Evolutionary conservation across 2,888 invertebrate species (phyloP).

Genomic region (Acrocyrtus sp.): DNA sequence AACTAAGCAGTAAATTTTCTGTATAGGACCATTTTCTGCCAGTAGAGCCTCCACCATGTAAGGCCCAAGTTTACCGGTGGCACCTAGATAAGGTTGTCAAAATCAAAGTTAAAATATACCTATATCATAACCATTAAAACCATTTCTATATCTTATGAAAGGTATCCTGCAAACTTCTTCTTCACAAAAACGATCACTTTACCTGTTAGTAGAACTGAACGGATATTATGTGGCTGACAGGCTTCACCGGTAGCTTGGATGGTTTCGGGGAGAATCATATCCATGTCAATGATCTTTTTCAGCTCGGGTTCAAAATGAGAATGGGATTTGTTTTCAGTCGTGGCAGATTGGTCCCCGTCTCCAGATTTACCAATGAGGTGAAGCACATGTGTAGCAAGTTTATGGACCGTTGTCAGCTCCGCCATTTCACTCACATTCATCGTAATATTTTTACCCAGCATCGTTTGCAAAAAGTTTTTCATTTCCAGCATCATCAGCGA

Average conservation of each 20-base stretch:
- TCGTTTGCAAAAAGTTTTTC: slow-evolving; percentile 50
- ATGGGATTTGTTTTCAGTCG: background rate
- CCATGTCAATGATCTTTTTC: slow-evolving; percentile 19
- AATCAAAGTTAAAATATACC: background rate
- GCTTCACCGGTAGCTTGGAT: slow-evolving; percentile 8
- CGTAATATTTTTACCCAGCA: slow-evolving; percentile 50
- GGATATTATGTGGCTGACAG: slow-evolving; percentile 19
- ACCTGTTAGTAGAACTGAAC: slow-evolving; percentile 50
- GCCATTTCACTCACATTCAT: slow-evolving; percentile 41
- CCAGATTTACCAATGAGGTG: slow-evolving; percentile 27
- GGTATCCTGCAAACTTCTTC: no score
- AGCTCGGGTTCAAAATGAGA: slow-evolving; percentile 9
- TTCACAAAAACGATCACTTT: no score
- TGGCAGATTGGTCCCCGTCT: background rate
- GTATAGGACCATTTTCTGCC: background rate
- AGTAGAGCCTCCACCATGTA: slow-evolving; percentile 34
- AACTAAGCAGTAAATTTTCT: slow-evolving; percentile 41
- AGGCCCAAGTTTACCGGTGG: slow-evolving; percentile 53
- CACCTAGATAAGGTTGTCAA: slow-evolving; percentile 6
- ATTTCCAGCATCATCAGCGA: slow-evolving; percentile 50
- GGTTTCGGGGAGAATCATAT: slow-evolving; percentile 40
- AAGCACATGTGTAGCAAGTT: slow-evolving; percentile 23
- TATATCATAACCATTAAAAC: background rate
- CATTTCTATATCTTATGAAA: no score
- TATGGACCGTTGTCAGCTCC: slow-evolving; percentile 30